A percentile compares a stretch with the other conserved stretches of the same genome.
phyloP scores from a whole-genome alignment of 2,113 vertebrate species.

The Naja naja region DNA sequence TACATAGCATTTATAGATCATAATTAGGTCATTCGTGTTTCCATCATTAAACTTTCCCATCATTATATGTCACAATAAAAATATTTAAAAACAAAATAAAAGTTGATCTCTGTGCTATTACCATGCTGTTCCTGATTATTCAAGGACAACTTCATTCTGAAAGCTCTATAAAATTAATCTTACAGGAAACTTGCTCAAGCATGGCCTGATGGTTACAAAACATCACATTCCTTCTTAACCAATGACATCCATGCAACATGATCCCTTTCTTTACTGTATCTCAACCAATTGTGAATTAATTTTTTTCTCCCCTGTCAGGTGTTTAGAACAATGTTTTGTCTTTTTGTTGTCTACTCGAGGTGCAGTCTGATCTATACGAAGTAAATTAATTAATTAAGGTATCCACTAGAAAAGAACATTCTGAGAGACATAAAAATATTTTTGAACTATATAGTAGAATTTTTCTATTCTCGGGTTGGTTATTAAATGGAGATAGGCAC shows the following conservation, averaged over 20 bases:
- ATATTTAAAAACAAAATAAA: neutral
- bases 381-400: neutral
- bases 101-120: neutral
- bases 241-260: neutral
- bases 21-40: neutral
- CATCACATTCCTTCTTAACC: neutral
- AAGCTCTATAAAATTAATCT: neutral
- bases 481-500: neutral
- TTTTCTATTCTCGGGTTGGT: neutral
- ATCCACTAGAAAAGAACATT: neutral
- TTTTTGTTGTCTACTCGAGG: neutral
- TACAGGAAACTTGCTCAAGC: neutral
- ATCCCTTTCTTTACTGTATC: neutral
- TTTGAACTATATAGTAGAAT: neutral
- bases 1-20: neutral
- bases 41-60: neutral
- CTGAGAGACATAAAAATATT: neutral
- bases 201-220: neutral
- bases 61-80: neutral
- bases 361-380: neutral
- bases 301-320: neutral
- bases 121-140: neutral
- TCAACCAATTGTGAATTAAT: neutral
- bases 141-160: neutral
- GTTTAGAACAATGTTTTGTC: neutral